phyloP scores from a whole-genome alignment of 2,888 invertebrate species.

The Brachypterus glaber region DNA sequence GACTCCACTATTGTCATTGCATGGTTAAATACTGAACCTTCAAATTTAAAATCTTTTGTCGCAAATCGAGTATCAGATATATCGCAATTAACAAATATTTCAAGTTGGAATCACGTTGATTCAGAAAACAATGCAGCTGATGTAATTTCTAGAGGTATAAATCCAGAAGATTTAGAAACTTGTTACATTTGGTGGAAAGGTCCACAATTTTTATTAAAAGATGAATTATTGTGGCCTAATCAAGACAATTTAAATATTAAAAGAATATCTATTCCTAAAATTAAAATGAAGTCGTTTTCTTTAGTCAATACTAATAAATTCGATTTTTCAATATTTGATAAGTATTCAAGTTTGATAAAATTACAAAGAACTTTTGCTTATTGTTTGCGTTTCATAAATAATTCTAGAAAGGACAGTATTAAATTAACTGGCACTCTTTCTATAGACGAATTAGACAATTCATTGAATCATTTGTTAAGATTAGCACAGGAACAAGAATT shows the following conservation, averaged over 20 bases:
- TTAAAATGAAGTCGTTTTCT: not conserved
- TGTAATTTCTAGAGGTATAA: conserved; percentile 13
- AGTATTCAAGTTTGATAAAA: conserved; percentile 1
- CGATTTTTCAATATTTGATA: not conserved
- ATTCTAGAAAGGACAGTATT: not conserved
- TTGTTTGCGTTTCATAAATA: conserved; percentile 4
- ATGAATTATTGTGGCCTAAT: not conserved
- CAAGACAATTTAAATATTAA: no score
- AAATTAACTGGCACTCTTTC: not conserved
- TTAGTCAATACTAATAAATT: no score
- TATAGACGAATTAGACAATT: not conserved
- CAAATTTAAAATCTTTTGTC: conserved; percentile 12
- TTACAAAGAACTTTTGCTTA: conserved; percentile 4
- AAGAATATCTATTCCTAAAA: no score
- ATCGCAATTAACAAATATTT: not conserved
- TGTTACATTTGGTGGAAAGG: conserved; percentile 9
- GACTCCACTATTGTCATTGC: conserved; percentile 16
- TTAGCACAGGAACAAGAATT: not conserved
- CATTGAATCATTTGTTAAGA: not conserved
- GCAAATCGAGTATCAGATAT: conserved; percentile 13
- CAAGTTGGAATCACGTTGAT: conserved; percentile 8
- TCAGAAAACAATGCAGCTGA: conserved; percentile 18
- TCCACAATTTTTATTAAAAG: conserved; percentile 4
- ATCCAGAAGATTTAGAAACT: conserved; percentile 7
- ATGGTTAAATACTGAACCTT: conserved; percentile 8